Evolutionary conservation across 2,797 vertebrate species (phyloP).

Genomic region (Choloepus didactylus): DNA sequence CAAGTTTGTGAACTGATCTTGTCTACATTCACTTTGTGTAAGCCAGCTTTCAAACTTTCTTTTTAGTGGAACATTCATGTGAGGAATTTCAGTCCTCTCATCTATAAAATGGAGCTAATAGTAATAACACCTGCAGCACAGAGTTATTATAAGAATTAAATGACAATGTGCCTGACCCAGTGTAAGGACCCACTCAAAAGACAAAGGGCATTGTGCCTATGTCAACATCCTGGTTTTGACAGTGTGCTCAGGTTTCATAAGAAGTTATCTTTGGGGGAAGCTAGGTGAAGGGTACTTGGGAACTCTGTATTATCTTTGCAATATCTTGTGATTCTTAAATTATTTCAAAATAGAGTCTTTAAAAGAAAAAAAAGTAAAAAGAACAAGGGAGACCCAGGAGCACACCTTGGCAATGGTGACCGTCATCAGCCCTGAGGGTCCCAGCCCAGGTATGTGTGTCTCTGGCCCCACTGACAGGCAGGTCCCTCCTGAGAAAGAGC

Average conservation of each 20-base stretch:
- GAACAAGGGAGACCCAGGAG: neutral
- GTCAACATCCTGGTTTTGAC: neutral
- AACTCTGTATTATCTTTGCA: conserved; percentile 8
- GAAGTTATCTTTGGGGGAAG: neutral
- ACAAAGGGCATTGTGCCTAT: neutral
- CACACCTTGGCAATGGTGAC: neutral
- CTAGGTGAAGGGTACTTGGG: neutral
- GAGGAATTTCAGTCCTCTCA: neutral
- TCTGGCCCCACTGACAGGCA: neutral
- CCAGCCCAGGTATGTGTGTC: too few relatives aligned
- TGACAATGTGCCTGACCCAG: neutral
- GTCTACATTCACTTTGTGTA: neutral
- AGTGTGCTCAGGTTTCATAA: neutral
- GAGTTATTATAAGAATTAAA: neutral
- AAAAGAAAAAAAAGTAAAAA: neutral
- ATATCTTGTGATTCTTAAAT: conserved; percentile 28
- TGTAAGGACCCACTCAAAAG: neutral
- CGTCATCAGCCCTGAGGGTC: neutral
- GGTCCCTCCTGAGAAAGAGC: neutral
- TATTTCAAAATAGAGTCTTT: conserved; percentile 27
- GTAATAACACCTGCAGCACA: neutral
- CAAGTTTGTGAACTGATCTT: neutral
- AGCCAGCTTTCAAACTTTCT: neutral
- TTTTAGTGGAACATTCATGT: neutral
- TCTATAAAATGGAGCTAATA: neutral